phyloP scores from a whole-genome alignment of 2,113 vertebrate species.

The Rhabdornis inornatus region DNA sequence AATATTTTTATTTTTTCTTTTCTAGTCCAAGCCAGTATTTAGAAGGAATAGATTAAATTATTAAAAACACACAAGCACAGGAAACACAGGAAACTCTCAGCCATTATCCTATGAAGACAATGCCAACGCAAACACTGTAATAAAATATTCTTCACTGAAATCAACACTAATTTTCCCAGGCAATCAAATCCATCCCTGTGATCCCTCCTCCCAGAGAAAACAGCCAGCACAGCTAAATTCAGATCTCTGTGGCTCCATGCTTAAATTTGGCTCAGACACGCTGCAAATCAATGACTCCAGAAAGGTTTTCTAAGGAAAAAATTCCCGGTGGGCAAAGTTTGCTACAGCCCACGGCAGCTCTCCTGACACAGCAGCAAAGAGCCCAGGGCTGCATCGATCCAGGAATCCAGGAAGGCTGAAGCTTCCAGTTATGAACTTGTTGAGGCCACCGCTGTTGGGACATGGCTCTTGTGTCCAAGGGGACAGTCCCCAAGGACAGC shows the following conservation, averaged over 20 bases:
- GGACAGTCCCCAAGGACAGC: background rate
- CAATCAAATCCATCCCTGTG: conserved; percentile 45
- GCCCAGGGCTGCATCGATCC: fast-evolving
- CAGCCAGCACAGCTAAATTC: conserved; percentile 28
- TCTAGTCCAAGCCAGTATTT: background rate
- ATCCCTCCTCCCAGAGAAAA: conserved; percentile 53
- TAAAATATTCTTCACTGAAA: conserved; percentile 63
- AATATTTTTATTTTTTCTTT: background rate
- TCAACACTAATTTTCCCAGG: conserved; percentile 57
- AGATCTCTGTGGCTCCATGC: conserved; percentile 6
- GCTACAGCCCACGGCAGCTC: background rate
- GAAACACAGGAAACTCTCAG: conserved; percentile 46
- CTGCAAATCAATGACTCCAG: conserved; percentile 23
- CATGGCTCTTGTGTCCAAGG: too few species aligned
- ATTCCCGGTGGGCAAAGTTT: background rate
- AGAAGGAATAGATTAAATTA: conserved; percentile 43
- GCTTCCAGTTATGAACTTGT: background rate
- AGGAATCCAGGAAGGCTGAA: background rate
- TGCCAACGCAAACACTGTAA: conserved; percentile 53
- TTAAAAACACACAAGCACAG: conserved; percentile 41
- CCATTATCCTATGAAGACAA: conserved; percentile 39
- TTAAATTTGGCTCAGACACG: background rate
- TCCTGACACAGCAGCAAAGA: background rate
- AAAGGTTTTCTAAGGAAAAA: conserved; percentile 4
- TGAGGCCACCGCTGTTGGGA: background rate